Percentiles rank a stretch among this genome's conserved stretches.
phyloP scores from a whole-genome alignment of 2,797 vertebrate genomes.

The Fundulus diaphanus region DNA sequence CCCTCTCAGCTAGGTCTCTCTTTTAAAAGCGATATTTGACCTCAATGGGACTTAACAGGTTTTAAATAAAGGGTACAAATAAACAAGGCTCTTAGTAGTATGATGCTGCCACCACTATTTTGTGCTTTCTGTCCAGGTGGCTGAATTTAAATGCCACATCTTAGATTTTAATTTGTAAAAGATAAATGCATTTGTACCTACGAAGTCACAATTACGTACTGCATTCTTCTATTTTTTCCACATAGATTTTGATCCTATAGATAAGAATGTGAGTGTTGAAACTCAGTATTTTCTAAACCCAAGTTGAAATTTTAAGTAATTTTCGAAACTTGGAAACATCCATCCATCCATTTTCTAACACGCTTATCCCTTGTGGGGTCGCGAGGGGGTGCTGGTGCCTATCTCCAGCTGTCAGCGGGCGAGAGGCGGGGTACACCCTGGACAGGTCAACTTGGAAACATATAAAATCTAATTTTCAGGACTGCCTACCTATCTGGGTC shows the following conservation, averaged over 20 bases:
- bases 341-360: too few relatives aligned
- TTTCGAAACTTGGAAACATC: neutral
- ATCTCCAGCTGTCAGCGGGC: too few relatives aligned
- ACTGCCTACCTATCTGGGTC: slow-evolving; percentile 84
- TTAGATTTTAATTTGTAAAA: neutral
- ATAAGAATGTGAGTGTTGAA: neutral
- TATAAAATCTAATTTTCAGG: neutral
- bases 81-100: neutral
- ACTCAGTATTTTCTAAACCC: neutral
- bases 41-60: neutral
- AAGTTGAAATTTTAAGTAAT: neutral
- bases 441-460: neutral
- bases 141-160: neutral
- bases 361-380: too few relatives aligned
- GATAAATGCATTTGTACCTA: neutral
- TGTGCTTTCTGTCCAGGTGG: neutral
- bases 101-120: neutral
- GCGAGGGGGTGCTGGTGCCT: too few relatives aligned
- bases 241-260: neutral
- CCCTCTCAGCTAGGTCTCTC: neutral
- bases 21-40: neutral
- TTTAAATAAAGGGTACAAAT: neutral
- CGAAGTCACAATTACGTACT: too few relatives aligned
- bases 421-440: too few relatives aligned
- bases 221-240: neutral